phyloP scores from a whole-genome alignment of 2,113 vertebrate genomes.

The Anarrhichthys ocellatus region DNA sequence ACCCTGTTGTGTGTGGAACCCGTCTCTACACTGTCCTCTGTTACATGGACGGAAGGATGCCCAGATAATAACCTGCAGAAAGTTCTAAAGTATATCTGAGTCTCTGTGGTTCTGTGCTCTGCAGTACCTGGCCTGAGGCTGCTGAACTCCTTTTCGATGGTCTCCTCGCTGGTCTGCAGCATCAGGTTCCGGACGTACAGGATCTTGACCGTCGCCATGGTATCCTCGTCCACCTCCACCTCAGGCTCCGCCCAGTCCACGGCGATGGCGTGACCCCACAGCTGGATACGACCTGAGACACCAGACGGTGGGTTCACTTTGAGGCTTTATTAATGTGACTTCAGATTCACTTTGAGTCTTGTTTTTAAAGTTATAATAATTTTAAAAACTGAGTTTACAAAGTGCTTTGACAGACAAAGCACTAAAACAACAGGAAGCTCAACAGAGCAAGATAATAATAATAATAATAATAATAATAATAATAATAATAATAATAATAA shows the following conservation, averaged over 20 bases:
- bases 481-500: too few species aligned
- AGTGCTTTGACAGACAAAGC: too few species aligned
- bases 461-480: too few species aligned
- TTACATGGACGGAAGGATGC: too few species aligned
- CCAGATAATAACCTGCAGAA: too few species aligned
- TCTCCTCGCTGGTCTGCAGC: constrained; percentile 94
- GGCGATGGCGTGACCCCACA: constrained; percentile 97
- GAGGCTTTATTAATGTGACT: neutral
- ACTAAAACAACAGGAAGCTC: too few species aligned
- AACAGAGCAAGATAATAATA: too few species aligned
- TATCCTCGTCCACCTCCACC: constrained; percentile 98
- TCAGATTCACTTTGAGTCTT: neutral
- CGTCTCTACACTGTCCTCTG: too few species aligned
- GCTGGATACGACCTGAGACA: constrained; percentile 91
- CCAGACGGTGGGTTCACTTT: neutral
- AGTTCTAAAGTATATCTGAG: neutral
- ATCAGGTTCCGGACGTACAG: constrained; percentile 97
- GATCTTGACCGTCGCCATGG: constrained; percentile 96
- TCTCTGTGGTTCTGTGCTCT: neutral
- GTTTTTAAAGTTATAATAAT: too few species aligned
- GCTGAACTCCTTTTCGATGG: constrained; percentile 96
- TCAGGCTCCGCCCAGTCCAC: constrained; percentile 99
- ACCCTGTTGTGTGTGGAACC: too few species aligned
- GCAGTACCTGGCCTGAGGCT: constrained; percentile 89
- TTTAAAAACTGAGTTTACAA: too few species aligned